Conservation (phyloP, 2,888 invertebrate species). For the Troides aeacus region DNA sequence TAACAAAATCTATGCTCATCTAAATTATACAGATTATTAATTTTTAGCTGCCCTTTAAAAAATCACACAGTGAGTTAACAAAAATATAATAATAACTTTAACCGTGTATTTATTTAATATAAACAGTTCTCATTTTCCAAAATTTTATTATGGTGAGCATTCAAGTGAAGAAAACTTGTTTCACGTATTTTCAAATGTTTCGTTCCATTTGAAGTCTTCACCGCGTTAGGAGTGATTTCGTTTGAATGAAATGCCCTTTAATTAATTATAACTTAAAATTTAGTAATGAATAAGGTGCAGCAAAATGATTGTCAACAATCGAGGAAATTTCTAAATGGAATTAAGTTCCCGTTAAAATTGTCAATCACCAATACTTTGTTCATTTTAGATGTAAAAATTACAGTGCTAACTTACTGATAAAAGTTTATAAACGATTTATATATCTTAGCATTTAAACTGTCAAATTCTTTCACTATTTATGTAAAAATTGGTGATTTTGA, state of each 20-base stretch:
- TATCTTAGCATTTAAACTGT: constrained; percentile 57
- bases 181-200: constrained; percentile 79
- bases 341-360: constrained; percentile 73
- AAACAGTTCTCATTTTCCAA: constrained; percentile 21
- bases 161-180: constrained; percentile 62
- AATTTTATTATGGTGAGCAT: constrained; percentile 65
- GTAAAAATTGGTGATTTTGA: constrained; percentile 73
- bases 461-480: constrained; percentile 62
- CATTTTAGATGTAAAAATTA: constrained; percentile 60
- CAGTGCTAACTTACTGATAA: constrained; percentile 58
- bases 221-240: constrained; percentile 30
- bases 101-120: constrained; percentile 25
- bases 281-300: constrained; percentile 42
- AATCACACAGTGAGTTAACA: constrained; percentile 33
- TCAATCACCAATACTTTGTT: constrained; percentile 48
- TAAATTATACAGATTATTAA: constrained; percentile 47
- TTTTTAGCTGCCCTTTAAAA: constrained; percentile 33
- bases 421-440: constrained; percentile 59
- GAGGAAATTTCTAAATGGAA: constrained; percentile 71
- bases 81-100: constrained; percentile 23
- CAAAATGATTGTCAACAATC: constrained; percentile 47
- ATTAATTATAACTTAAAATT: constrained; percentile 16
- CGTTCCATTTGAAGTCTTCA: constrained; percentile 44
- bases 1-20: constrained; percentile 68
- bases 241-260: background rate